Conservation (phyloP, 2,113 vertebrate species). For the Plecotus auritus region DNA sequence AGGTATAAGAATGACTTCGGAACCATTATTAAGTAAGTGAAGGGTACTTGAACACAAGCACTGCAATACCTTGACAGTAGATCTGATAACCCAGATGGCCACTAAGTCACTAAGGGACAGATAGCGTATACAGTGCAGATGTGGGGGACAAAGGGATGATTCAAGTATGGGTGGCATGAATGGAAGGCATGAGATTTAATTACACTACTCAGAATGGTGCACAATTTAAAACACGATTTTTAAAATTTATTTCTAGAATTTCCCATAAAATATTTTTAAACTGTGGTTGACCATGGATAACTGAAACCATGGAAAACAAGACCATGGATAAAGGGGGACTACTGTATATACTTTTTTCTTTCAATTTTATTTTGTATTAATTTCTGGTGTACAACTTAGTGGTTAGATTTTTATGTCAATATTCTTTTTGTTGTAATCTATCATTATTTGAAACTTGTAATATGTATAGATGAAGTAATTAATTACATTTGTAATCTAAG, state of each 20-base stretch:
- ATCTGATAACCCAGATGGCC: not conserved
- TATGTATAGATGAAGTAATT: not conserved
- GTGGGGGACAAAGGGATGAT: not conserved
- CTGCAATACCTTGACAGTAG: not conserved
- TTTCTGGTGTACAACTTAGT: not conserved
- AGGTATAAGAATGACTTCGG: not conserved
- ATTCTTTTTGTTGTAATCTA: not conserved
- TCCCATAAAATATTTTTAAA: not conserved
- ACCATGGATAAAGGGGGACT: not conserved
- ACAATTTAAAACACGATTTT: not conserved
- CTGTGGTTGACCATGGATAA: not conserved
- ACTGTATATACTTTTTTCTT: not conserved
- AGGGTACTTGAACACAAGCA: not conserved
- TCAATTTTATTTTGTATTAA: not conserved
- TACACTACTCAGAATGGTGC: not conserved
- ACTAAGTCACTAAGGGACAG: not conserved
- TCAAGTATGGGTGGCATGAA: not conserved
- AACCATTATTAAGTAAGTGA: not conserved
- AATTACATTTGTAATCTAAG: not conserved
- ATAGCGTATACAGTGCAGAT: not conserved
- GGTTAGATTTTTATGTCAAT: not conserved
- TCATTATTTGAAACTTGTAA: not conserved
- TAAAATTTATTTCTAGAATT: not conserved
- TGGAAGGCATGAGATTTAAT: not conserved
- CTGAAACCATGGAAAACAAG: not conserved